Evolutionary conservation across 2,888 invertebrate species (phyloP).

Genomic region (Pandemis heparana): DNA sequence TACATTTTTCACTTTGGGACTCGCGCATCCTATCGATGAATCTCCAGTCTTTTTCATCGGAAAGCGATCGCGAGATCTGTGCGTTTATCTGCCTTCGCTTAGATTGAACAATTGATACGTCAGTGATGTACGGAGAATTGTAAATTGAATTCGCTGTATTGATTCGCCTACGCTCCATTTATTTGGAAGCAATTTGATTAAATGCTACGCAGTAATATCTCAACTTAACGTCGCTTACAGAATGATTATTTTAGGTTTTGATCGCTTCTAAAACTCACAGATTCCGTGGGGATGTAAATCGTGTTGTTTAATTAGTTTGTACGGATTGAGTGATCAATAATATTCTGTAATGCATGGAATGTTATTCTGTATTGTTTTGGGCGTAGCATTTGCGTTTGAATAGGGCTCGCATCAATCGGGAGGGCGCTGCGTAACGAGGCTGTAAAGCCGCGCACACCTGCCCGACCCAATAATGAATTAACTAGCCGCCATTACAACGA

Average conservation of each 20-base stretch:
- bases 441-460: slow-evolving; percentile 77
- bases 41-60: slow-evolving; percentile 82
- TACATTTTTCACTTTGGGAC: slow-evolving; percentile 85
- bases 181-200: slow-evolving; percentile 79
- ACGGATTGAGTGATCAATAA: neutral
- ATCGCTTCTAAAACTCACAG: neutral
- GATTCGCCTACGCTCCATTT: slow-evolving; percentile 80
- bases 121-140: slow-evolving; percentile 81
- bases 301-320: neutral
- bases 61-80: slow-evolving; percentile 76
- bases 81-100: slow-evolving; percentile 82
- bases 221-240: slow-evolving; percentile 67
- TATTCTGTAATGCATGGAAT: slow-evolving; percentile 8
- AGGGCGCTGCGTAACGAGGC: slow-evolving; percentile 62
- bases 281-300: neutral
- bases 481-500: slow-evolving; percentile 68
- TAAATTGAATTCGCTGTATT: slow-evolving; percentile 83
- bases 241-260: slow-evolving; percentile 46
- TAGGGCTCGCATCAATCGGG: slow-evolving; percentile 36
- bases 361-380: slow-evolving; percentile 32
- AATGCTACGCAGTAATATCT: slow-evolving; percentile 67
- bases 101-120: slow-evolving; percentile 84
- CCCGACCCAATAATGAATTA: slow-evolving; percentile 76
- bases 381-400: slow-evolving; percentile 40
- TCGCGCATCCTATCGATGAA: slow-evolving; percentile 82